Conservation (phyloP, 2,888 invertebrate species). For the Silvanus unidentatus region DNA sequence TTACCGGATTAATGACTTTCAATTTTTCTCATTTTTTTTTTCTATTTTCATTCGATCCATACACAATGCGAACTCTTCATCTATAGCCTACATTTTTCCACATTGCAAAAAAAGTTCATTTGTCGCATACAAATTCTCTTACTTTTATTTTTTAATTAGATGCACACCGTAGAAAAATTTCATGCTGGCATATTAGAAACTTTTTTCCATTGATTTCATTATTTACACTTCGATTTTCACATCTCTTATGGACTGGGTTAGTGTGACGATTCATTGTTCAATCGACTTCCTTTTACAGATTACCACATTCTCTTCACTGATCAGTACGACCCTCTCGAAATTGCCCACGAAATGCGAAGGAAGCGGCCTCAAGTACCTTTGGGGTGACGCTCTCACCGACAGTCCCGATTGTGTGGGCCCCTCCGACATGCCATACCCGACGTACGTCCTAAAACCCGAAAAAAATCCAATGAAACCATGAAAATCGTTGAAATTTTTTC, state of each 20-base stretch:
- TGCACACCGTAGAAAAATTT: too few relatives aligned
- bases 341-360: constrained; percentile 50
- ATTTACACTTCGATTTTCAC: too few relatives aligned
- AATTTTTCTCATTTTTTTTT: too few relatives aligned
- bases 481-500: neutral
- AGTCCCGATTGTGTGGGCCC: constrained; percentile 75
- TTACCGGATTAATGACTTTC: too few relatives aligned
- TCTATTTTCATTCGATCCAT: too few relatives aligned
- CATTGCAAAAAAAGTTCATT: too few relatives aligned
- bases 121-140: neutral
- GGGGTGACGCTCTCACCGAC: constrained; percentile 81
- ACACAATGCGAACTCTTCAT: too few relatives aligned
- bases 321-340: constrained; percentile 30
- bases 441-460: constrained; percentile 51
- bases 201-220: too few relatives aligned
- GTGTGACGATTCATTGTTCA: too few relatives aligned
- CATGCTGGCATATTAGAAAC: too few relatives aligned
- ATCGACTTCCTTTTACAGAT: constrained; percentile 34
- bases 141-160: neutral
- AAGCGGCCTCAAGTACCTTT: constrained; percentile 72
- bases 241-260: too few relatives aligned
- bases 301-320: constrained; percentile 22
- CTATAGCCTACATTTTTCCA: too few relatives aligned
- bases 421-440: constrained; percentile 76
- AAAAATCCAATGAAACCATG: neutral